Evolutionary conservation across 1,140 invertebrate species (phyloP).

Genomic region (Sminthurinus signatus): DNA sequence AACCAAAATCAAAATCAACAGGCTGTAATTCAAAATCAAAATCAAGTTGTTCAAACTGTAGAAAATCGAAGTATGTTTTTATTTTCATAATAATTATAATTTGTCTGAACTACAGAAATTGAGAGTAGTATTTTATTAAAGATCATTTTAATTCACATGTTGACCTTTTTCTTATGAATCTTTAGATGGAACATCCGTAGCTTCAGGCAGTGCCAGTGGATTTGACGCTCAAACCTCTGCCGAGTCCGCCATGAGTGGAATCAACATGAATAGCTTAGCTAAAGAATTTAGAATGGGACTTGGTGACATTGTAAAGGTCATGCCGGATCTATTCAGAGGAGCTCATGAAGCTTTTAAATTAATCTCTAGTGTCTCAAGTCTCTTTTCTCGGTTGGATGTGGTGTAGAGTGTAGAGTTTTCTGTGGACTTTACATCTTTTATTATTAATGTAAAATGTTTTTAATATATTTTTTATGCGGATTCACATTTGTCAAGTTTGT

Average conservation of each 20-base stretch:
- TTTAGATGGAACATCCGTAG: background rate
- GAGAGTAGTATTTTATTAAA: too few relatives aligned
- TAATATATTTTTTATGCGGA: background rate
- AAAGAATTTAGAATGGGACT: slow-evolving; percentile 17
- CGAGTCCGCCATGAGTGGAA: background rate
- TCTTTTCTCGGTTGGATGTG: slow-evolving; percentile 12
- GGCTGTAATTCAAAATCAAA: too few relatives aligned
- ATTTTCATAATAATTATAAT: too few relatives aligned
- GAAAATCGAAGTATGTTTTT: too few relatives aligned
- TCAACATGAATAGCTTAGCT: slow-evolving; percentile 5
- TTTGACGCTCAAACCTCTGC: too few relatives aligned
- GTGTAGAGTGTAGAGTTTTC: too few relatives aligned
- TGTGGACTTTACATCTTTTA: too few relatives aligned
- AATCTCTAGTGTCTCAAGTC: slow-evolving; percentile 8
- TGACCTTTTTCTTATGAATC: background rate
- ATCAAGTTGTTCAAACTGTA: too few relatives aligned
- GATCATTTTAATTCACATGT: too few relatives aligned
- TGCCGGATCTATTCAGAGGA: slow-evolving; percentile 30
- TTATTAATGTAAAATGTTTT: background rate
- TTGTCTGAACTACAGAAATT: too few relatives aligned
- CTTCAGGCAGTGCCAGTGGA: background rate
- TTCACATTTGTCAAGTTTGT: background rate
- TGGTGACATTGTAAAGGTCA: slow-evolving; percentile 17
- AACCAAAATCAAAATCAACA: too few relatives aligned
- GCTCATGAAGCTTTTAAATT: slow-evolving; percentile 29